phyloP scores from a whole-genome alignment of 2,888 invertebrate genomes.

The Parapristionchus giblindavisi region DNA sequence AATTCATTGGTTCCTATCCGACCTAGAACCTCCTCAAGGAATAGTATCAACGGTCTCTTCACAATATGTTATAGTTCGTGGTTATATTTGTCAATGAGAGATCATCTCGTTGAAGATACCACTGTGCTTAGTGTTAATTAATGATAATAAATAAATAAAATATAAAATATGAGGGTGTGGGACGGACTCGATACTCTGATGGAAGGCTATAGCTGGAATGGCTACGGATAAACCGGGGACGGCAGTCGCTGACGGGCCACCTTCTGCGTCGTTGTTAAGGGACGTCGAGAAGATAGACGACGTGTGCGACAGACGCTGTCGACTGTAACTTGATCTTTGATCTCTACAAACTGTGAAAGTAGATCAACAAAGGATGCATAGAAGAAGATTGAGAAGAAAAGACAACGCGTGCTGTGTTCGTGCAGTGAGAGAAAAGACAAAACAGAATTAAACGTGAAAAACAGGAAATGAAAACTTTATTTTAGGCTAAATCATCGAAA shows the following conservation, averaged over 20 bases:
- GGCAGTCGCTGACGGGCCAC: not conserved
- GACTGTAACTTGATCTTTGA: slow-evolving; percentile 3
- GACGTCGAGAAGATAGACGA: slow-evolving; percentile 29
- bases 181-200: slow-evolving; percentile 37
- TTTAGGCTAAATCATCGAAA: no score
- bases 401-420: not conserved
- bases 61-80: no score
- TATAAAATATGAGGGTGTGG: not conserved
- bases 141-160: no score
- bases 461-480: not conserved
- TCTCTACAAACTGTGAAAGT: not conserved
- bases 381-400: not conserved
- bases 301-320: slow-evolving; percentile 25
- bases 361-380: slow-evolving; percentile 1
- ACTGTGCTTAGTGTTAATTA: no score
- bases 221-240: slow-evolving; percentile 27
- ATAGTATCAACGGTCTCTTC: no score
- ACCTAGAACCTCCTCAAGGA: no score
- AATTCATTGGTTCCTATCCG: no score
- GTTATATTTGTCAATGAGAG: no score
- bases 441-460: not conserved
- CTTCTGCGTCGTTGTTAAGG: slow-evolving; percentile 17
- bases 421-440: no score
- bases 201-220: slow-evolving; percentile 37
- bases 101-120: no score